Evolutionary conservation across 2,797 vertebrate genomes (phyloP).

Genomic region (Argya squamiceps): DNA sequence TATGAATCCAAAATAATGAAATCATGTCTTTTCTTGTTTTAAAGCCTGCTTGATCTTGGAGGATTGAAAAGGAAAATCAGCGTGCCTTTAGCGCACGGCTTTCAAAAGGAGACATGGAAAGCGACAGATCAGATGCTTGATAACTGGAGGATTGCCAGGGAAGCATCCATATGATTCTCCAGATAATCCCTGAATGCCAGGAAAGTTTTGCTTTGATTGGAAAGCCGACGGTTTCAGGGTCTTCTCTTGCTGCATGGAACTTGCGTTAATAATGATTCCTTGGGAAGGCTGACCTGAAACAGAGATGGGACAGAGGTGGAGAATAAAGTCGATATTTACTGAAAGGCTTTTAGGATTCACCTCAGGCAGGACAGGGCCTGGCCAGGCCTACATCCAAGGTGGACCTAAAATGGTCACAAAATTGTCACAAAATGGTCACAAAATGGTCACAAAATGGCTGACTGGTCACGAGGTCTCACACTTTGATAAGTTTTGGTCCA

Average conservation of each 20-base stretch:
- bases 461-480: neutral
- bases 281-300: neutral
- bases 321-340: neutral
- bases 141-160: conserved; percentile 5
- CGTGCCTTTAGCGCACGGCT: neutral
- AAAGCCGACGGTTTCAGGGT: neutral
- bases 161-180: conserved; percentile 16
- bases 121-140: neutral
- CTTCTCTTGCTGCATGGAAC: neutral
- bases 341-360: neutral
- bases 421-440: neutral
- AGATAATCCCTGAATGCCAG: neutral
- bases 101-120: neutral
- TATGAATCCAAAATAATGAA: conserved; percentile 45
- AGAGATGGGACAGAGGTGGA: neutral
- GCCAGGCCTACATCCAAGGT: neutral
- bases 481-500: neutral
- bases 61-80: conserved; percentile 44
- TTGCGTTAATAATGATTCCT: neutral
- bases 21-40: conserved; percentile 41
- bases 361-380: neutral
- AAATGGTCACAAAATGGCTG: too few species aligned
- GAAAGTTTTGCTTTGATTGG: conserved; percentile 2
- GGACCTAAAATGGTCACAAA: neutral
- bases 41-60: neutral